Percentiles rank a stretch among this genome's conserved stretches.
Conservation (phyloP, 2,797 vertebrate genomes). For the Sphenopsis melanotis region DNA sequence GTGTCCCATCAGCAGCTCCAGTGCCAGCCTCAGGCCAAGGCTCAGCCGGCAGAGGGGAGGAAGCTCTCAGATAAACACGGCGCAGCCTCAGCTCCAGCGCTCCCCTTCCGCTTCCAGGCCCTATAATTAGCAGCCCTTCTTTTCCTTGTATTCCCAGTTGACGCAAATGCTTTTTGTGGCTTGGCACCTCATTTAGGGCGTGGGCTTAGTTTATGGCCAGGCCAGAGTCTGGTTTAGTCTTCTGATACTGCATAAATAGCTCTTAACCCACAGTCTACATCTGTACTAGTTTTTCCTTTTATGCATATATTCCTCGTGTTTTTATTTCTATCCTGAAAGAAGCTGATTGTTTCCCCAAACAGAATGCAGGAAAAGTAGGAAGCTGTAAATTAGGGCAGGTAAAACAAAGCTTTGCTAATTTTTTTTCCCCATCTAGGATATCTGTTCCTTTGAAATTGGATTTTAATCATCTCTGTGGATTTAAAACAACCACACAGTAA, state of each 20-base stretch:
- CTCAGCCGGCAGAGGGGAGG: conserved; percentile 85
- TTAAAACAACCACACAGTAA: conserved; percentile 76
- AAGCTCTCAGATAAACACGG: conserved; percentile 98
- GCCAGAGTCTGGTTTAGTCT: conserved; percentile 91
- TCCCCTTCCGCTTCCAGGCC: conserved; percentile 96
- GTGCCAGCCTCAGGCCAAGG: conserved; percentile 78
- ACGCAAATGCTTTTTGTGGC: conserved; percentile 99
- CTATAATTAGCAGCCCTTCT: conserved; percentile 99
- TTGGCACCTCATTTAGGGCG: conserved; percentile 99
- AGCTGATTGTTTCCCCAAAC: conserved; percentile 62
- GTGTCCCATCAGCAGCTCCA: conserved; percentile 55
- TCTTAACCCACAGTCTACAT: conserved; percentile 87
- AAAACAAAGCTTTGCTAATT: background rate
- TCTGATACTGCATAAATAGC: conserved; percentile 97
- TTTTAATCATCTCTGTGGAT: conserved; percentile 71
- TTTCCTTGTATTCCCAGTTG: conserved; percentile 97
- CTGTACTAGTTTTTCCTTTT: conserved; percentile 79
- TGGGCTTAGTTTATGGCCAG: conserved; percentile 93
- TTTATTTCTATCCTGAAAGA: conserved; percentile 69
- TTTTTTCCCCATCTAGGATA: conserved; percentile 17
- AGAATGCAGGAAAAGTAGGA: conserved; percentile 68
- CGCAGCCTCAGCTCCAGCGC: conserved; percentile 97
- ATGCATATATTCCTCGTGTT: conserved; percentile 70
- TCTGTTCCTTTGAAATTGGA: conserved; percentile 69
- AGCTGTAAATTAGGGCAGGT: conserved; percentile 60